Evolutionary conservation across 2,797 vertebrate species (phyloP), one percentile per base, ranked within the genome.

Genomic region (Rousettus madagascariensis): DNA sequence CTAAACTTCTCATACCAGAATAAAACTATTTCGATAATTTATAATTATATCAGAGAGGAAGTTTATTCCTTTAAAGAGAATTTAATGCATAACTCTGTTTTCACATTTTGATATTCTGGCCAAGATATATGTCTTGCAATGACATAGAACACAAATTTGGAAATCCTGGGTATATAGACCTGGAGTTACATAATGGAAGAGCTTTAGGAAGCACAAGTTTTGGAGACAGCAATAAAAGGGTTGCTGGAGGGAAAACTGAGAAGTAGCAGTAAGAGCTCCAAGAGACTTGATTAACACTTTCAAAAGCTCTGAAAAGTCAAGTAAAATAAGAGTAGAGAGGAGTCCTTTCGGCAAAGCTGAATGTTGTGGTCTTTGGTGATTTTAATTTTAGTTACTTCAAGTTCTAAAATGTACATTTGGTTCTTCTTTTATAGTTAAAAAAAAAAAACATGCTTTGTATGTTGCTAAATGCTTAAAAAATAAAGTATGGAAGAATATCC

Each of bases 381-480:
- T 93, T 72, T 80, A 57, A 69, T 80, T 87, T 80, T 15, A 63
- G 1, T 74, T 90, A 57, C 19, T 90, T 78, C 22, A 65, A 82
- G 17, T 51, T 82, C 57, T 92, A 80, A 78, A 85, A 86, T 68
- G 72, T 3, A 65, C 20, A 43, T 51, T 86, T 74, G 15, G 13
- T 51, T 69, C 86, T 83, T 36, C 11, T 63, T 71, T 53, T 15
- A 51, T 20, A 79, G 36, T 51, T 95, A 17, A 33, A 84, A 57
- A 38, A 33, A 38, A 38, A 75, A 77, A 10, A 4, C 26, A 51
- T 33, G 61, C 12, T 69, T 63, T 63, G 9, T 53, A 41, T 71
- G 28, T 46, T 79, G n/a, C 65, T 89, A 83, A 84, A 63, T 41
- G 38, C 66, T 87, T 87, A 65, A n/a, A 90, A 93, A 78, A 83